These are phyloP conservation scores for Sardina pilchardus DNA, from an alignment of 2,113 vertebrate species.

Conservation along the genomic window DNA sequence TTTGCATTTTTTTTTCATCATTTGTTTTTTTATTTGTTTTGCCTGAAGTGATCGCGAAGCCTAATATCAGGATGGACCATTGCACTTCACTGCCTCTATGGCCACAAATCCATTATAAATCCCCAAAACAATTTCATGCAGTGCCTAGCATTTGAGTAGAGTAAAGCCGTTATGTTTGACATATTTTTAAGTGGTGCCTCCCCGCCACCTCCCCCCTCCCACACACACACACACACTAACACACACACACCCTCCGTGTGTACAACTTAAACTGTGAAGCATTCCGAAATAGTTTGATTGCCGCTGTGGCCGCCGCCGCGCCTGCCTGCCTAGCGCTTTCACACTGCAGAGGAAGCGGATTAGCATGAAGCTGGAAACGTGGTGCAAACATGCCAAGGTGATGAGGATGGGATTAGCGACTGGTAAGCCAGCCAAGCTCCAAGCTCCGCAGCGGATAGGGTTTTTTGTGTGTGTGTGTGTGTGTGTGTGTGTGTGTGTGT, in stretches of 20 bases:
- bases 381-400: constrained; percentile 35
- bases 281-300: constrained; percentile 4
- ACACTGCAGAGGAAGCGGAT: constrained; percentile 31
- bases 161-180: not conserved
- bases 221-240: not conserved
- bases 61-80: not conserved
- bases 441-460: not conserved
- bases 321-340: constrained; percentile 6
- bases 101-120: not conserved
- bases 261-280: not conserved
- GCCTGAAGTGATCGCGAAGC: not conserved
- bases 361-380: constrained; percentile 32
- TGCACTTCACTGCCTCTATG: not conserved
- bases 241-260: not conserved
- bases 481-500: not conserved
- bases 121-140: not conserved
- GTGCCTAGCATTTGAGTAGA: not conserved
- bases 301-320: not conserved
- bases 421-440: not conserved
- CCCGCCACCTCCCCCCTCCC: not conserved
- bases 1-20: too few relatives aligned
- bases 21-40: not conserved
- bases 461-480: not conserved
- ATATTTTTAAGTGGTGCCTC: not conserved
- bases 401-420: constrained; percentile 39